Evolutionary conservation across 2,113 vertebrate species (phyloP).

Genomic region (Rissa tridactyla): DNA sequence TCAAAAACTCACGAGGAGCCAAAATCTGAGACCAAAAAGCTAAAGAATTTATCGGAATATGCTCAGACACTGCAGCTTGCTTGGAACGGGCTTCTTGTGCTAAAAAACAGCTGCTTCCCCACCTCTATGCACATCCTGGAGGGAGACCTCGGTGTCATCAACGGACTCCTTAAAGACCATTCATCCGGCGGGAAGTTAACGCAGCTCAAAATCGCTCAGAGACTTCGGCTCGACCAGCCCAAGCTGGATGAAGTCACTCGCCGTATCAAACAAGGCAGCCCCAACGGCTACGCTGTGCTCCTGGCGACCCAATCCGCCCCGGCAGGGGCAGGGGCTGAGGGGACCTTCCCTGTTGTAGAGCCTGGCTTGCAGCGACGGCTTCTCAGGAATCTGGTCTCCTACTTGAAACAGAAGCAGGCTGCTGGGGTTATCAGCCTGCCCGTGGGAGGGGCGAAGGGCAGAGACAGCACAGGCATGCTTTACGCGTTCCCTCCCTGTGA

Average conservation of each 20-base stretch:
- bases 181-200: slow-evolving; percentile 77
- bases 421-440: slow-evolving; percentile 96
- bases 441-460: slow-evolving; percentile 86
- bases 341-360: slow-evolving; percentile 77
- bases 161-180: slow-evolving; percentile 84
- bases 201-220: slow-evolving; percentile 97
- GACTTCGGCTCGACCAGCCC: slow-evolving; percentile 94
- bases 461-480: slow-evolving; percentile 89
- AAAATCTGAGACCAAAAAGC: slow-evolving; percentile 77
- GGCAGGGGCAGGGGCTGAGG: slow-evolving; percentile 68
- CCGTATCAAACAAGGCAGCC: slow-evolving; percentile 90
- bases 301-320: slow-evolving; percentile 88
- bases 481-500: slow-evolving; percentile 97
- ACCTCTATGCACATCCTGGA: slow-evolving; percentile 94
- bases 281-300: slow-evolving; percentile 90
- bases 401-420: slow-evolving; percentile 98
- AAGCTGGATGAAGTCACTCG: slow-evolving; percentile 95
- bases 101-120: slow-evolving; percentile 98
- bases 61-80: slow-evolving; percentile 86
- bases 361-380: slow-evolving; percentile 92
- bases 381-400: slow-evolving; percentile 97
- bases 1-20: slow-evolving; percentile 72
- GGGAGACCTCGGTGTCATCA: slow-evolving; percentile 86
- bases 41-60: slow-evolving; percentile 86
- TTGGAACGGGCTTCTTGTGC: slow-evolving; percentile 93